Evolutionary conservation across 2,113 vertebrate species (phyloP), one percentile per base, ranked within the genome.

Genomic region (Psittacula cyanocephala): DNA sequence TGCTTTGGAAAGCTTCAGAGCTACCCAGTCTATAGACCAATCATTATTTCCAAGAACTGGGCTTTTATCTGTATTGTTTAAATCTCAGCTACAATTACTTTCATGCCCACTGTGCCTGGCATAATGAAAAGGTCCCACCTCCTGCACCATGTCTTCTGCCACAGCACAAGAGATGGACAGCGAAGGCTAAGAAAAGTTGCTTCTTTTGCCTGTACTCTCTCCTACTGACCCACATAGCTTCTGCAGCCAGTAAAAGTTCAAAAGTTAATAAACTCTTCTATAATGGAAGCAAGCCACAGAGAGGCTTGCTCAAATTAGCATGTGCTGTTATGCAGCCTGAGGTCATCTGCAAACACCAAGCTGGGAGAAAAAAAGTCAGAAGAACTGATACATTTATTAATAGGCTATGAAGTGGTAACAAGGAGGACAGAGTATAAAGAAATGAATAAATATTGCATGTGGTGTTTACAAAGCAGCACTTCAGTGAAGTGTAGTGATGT

Each of bases 371-470:
- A 88, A 0, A 2, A 55, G 75, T 90, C 39, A 68, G 76, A 25
- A 86, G 88, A 87, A 94, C 16, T 39, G 67, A 81, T 81, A 55
- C 62, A 88, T 93, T 88, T 96, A 95, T 95, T 93, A 95, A 96
- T 95, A 94, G 93, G 81, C 49, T 91, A 83, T 86, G 83, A 95
- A 92, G 86, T 75, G 67, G 78, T 81, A 96, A 94, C 70, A 84
- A 88, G 84, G 64, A 91, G 52, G 43, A 60, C 83, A 84, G 94
- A 95, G 70, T 81, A 86, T 71, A 64, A 93, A 79, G 64, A 89
- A 91, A 92, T 57, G 5, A 86, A 97, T 92, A 90, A 95, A 93
- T 94, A 91, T 69, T 95, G 60, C 87, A 96, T 92, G 68, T 83
- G 72, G 29, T 96, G 88, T 91, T 96, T 90, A 92, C 91, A 91